A percentile compares a stretch with the other conserved stretches of the same genome.
Evolutionary conservation across 2,797 vertebrate genomes (phyloP).

Genomic region (Thalassophryne amazonica): DNA sequence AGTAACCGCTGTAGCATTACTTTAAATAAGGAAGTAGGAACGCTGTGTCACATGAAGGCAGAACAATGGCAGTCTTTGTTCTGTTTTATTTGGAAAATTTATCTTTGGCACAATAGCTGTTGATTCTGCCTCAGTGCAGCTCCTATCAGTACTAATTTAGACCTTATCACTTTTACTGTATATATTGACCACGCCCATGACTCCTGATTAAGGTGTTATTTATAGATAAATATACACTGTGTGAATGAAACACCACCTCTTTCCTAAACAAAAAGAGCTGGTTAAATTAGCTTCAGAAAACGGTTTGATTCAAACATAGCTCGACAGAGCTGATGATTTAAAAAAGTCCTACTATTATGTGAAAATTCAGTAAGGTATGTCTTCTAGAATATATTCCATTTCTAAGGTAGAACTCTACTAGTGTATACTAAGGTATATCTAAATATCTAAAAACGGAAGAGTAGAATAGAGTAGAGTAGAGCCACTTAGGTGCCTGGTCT

Average conservation of each 20-base stretch:
- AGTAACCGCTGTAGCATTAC: conserved; percentile 40
- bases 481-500: too few species aligned
- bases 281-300: background rate
- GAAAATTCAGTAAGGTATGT: too few species aligned
- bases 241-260: background rate
- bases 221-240: conserved; percentile 8
- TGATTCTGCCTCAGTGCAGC: conserved; percentile 41
- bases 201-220: conserved; percentile 26
- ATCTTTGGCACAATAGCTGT: conserved; percentile 36
- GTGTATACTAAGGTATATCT: too few species aligned
- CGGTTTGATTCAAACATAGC: background rate
- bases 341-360: too few species aligned
- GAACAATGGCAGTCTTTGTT: conserved; percentile 64
- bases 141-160: conserved; percentile 39
- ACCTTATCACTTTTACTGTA: conserved; percentile 37
- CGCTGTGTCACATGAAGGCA: conserved; percentile 30
- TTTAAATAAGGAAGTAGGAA: conserved; percentile 57
- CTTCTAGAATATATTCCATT: too few species aligned
- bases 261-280: background rate
- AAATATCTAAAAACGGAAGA: too few species aligned
- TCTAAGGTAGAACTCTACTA: too few species aligned
- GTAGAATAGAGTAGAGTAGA: too few species aligned
- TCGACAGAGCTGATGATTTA: too few species aligned
- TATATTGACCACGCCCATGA: conserved; percentile 30
- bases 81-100: conserved; percentile 20